Evolutionary conservation across 2,888 invertebrate genomes (phyloP), one percentile per base, ranked within the genome.

Genomic region (Drosophila vallismaia): DNA sequence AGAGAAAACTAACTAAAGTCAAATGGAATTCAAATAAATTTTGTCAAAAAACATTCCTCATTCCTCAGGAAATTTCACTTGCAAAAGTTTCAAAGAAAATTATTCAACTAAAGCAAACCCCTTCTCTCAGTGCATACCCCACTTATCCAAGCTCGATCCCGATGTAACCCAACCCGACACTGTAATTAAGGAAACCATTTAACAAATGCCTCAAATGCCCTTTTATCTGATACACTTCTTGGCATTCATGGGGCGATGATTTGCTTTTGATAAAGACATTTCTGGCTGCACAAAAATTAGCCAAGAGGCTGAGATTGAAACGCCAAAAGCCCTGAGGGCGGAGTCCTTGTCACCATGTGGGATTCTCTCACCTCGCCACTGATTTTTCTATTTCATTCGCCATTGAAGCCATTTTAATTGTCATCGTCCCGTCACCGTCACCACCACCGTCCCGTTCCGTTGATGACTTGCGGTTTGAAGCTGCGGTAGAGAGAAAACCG

Each of bases 171-270:
- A 28, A 6, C n/a, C n/a, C 6, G 5, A 6, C 36, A n/a, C 5
- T n/a, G 36, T n/a, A n/a, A 36, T 36, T 36, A 36, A n/a, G 36
- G 36, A n/a, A 36, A n/a, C 36, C n/a, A 36, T 36, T 36, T n/a
- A 36, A 10, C 9, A 9, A 9, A 36, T 6, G 36, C n/a, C 12
- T n/a, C 36, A 2, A 36, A 36, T 12, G 36, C 36, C n/a, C 36
- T 6, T n/a, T 36, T 36, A 36, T 36, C 36, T 36, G 36, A 36
- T 36, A 8, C 14, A 9, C 42, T 19, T 42, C 42, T 19, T 63
- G 63, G 45, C 52, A 66, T 66, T 63, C 66, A 63, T 26, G 63
- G 51, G 38, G 60, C 38, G 28, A 28, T 28, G 28, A 1, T 28
- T 59, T 36, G n/a, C 36, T n/a, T 36, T n/a, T 36, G 36, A 36